Base-by-base conservation (phyloP, 2,797 vertebrate species). In the Esox masquinongy region DNA sequence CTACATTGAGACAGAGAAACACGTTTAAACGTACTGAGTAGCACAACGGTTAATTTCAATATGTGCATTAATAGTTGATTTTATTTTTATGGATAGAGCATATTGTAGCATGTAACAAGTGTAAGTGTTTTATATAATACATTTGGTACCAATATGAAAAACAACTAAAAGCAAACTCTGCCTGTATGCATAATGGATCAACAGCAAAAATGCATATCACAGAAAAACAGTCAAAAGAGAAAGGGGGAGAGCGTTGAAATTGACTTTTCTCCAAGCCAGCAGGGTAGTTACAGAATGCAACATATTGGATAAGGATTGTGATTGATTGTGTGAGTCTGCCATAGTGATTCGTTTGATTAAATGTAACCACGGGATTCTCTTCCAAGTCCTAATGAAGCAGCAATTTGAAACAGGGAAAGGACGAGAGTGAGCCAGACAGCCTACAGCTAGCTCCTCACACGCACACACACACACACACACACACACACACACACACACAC, bases 331-430 rank as follows among this genome's bases (percentile, higher is more conserved):
- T 84, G 88, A 93, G 92, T 94, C 93, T 96, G 95, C 95, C 92
- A 94, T 95, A 96, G 92, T 90, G 93, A 96, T 95, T 94, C 90
- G 92, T 97, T 96, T 97, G 96, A 97, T 97, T 97, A 97, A 97
- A 98, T 97, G 95, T 95, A 97, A 96, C 95, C 93, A 93, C 94
- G 93, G 95, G 92, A 96, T 96, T 93, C 93, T 94, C 93, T 96
- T 96, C 95, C 95, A 96, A 95, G 92, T 93, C 89, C 92, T 97
- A 98, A 97, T 96, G 96, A 98, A 97, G 95, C 95, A 95, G 94
- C 96, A 95, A 95, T 97, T 96, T 95, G 88, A 94, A 95, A 95
- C 90, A 92, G 93, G 95, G 95, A 93, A 94, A 84, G 70, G 80
- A 84, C 91, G 92, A 87, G 86, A 76, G 82, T 43, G 77, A 88